phyloP scores from a whole-genome alignment of 1,140 invertebrate species.

The Drosophila obscura region DNA sequence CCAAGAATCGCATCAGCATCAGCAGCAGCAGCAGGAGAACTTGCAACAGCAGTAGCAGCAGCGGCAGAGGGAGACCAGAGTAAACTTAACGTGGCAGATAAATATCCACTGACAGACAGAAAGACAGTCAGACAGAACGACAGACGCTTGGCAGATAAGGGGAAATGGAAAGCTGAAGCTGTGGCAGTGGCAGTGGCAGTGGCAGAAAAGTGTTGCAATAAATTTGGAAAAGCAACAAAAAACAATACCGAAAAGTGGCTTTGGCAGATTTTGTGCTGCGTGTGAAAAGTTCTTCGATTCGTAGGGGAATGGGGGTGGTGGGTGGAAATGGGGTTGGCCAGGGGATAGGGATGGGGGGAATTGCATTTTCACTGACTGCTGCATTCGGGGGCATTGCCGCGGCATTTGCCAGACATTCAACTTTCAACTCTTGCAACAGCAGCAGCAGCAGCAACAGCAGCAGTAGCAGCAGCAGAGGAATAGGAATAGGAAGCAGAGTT shows the following conservation, averaged over 20 bases:
- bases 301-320: background rate
- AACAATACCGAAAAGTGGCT: slow-evolving; percentile 72
- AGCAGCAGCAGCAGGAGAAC: background rate
- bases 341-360: slow-evolving; percentile 23
- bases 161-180: background rate
- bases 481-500: too few relatives aligned
- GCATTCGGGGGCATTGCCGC: slow-evolving; percentile 70
- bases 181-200: background rate
- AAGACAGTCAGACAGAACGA: slow-evolving; percentile 48
- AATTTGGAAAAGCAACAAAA: slow-evolving; percentile 72
- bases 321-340: background rate
- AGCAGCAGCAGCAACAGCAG: background rate
- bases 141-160: slow-evolving; percentile 29
- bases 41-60: slow-evolving; percentile 21
- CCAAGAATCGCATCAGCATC: background rate
- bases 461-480: too few relatives aligned
- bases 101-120: slow-evolving; percentile 67
- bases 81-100: slow-evolving; percentile 80
- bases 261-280: slow-evolving; percentile 70
- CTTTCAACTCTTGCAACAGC: slow-evolving; percentile 74
- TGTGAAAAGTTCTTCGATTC: slow-evolving; percentile 64
- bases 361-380: slow-evolving; percentile 57
- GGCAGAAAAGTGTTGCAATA: slow-evolving; percentile 68
- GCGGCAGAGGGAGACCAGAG: slow-evolving; percentile 44
- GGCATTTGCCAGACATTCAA: slow-evolving; percentile 77